These are phyloP conservation scores for Drosophila conformis DNA, from an alignment of 2,888 invertebrate species.

Conservation along the genomic window DNA sequence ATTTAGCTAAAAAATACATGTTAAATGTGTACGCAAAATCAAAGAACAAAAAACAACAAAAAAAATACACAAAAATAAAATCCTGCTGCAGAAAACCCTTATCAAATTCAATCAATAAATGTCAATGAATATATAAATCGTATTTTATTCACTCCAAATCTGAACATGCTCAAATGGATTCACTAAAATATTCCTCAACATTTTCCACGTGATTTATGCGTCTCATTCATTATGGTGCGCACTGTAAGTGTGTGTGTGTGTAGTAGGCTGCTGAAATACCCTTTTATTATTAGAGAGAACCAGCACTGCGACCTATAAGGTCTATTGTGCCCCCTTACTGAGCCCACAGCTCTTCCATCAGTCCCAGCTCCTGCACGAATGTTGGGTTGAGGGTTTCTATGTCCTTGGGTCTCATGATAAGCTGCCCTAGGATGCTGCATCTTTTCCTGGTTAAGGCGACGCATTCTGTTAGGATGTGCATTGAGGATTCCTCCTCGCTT, in stretches of 20 bases:
- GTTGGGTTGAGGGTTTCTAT: too few species aligned
- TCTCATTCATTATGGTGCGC: constrained; percentile 16
- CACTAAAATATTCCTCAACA: not conserved
- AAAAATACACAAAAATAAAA: constrained; percentile 3
- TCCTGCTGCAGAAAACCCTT: constrained; percentile 58
- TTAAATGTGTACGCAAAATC: constrained; percentile 50
- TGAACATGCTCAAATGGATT: not conserved
- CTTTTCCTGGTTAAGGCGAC: too few species aligned
- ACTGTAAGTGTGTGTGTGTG: not conserved
- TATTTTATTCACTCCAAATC: constrained; percentile 6
- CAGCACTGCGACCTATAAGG: too few species aligned
- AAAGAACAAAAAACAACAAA: constrained; percentile 10
- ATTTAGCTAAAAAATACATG: constrained; percentile 48
- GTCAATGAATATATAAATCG: constrained; percentile 76
- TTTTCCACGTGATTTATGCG: constrained; percentile 8
- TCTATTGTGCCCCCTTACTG: too few species aligned
- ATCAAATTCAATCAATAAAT: constrained; percentile 82
- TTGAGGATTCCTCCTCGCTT: too few species aligned
- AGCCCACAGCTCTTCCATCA: too few species aligned
- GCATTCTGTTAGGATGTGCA: too few species aligned
- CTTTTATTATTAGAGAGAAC: not conserved
- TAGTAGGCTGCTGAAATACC: not conserved
- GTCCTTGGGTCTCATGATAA: too few species aligned
- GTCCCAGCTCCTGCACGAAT: too few species aligned
- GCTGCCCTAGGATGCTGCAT: too few species aligned